These are phyloP conservation scores for Limosa lapponica DNA, from an alignment of 2,797 vertebrate species.

Conservation along the genomic window DNA sequence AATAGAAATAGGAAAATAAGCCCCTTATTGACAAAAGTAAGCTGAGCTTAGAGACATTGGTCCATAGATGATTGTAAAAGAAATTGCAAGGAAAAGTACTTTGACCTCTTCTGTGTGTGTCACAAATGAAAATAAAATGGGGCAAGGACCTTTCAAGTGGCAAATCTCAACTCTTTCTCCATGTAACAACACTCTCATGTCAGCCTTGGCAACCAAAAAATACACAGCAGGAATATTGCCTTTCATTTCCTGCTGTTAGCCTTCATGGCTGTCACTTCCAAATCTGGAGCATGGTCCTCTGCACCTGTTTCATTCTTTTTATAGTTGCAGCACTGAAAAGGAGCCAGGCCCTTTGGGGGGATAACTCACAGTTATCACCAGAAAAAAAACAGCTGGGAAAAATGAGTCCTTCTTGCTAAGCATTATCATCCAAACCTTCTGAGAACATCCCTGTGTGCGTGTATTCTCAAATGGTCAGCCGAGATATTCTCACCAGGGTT, in stretches of 20 bases:
- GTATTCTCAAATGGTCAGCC: neutral
- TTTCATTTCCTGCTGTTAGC: constrained; percentile 49
- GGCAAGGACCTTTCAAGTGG: neutral
- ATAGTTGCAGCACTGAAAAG: constrained; percentile 1
- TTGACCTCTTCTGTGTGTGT: neutral
- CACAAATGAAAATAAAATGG: neutral
- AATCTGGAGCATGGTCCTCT: constrained; percentile 9
- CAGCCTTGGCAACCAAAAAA: constrained; percentile 36
- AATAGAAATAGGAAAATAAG: neutral
- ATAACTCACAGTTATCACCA: neutral
- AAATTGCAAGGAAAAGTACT: neutral
- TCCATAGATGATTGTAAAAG: neutral
- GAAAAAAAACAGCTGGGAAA: neutral
- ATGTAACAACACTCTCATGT: neutral
- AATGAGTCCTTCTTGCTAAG: neutral
- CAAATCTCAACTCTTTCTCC: constrained; percentile 1
- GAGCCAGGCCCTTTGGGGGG: neutral
- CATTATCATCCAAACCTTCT: neutral
- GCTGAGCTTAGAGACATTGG: neutral
- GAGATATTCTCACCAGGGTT: neutral
- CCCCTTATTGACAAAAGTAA: neutral
- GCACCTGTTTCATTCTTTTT: constrained; percentile 47
- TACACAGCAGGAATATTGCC: constrained; percentile 10
- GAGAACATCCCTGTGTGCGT: neutral
- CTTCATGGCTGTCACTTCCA: constrained; percentile 24